phyloP scores from a whole-genome alignment of 2,113 vertebrate species.

The Camelus bactrianus region DNA sequence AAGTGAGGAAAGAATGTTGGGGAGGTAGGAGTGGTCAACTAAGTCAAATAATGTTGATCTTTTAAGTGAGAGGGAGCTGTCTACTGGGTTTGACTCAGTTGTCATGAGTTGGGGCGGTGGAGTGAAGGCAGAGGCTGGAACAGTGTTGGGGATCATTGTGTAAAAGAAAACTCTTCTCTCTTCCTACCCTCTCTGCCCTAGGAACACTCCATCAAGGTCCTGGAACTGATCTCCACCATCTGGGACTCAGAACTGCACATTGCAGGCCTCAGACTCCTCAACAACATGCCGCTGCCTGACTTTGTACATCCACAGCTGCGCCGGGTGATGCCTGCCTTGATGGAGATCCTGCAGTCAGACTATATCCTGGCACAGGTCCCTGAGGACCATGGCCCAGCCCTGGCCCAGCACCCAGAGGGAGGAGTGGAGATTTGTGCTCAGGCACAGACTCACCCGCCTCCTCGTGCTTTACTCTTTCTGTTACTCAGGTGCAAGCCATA shows the following conservation, averaged over 20 bases:
- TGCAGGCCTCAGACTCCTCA: conserved; percentile 78
- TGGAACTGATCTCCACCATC: conserved; percentile 75
- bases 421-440: neutral
- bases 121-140: neutral
- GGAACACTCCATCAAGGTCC: conserved; percentile 80
- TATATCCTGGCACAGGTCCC: conserved; percentile 73
- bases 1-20: neutral
- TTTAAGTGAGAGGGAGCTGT: neutral
- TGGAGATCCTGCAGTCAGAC: conserved; percentile 80
- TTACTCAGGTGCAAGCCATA: conserved; percentile 72
- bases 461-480: neutral
- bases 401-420: rapidly evolving
- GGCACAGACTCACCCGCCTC: neutral
- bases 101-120: neutral
- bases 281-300: conserved; percentile 75
- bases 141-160: neutral
- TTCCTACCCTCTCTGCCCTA: neutral
- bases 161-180: neutral
- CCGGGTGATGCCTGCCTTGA: conserved; percentile 75
- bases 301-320: conserved; percentile 70
- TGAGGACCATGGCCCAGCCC: neutral
- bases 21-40: neutral
- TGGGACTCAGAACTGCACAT: conserved; percentile 78
- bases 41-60: neutral
- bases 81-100: neutral